Percentiles rank a stretch among this genome's conserved stretches.
Evolutionary conservation across 2,888 invertebrate species (phyloP).

Genomic region (Apamea epomidion): DNA sequence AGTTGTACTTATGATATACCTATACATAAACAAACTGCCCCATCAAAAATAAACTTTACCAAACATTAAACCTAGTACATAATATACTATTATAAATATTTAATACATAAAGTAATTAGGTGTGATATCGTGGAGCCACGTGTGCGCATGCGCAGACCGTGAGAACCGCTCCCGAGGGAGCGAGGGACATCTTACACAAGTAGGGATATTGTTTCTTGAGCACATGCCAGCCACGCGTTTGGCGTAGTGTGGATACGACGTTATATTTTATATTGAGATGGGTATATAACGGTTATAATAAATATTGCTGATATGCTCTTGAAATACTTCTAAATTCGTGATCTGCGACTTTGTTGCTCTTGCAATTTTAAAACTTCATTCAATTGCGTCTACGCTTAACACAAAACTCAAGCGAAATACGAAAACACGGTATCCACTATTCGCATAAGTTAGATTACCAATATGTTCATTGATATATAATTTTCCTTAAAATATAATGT

Average conservation of each 20-base stretch:
- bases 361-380: background rate
- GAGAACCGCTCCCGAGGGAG: conserved; percentile 85
- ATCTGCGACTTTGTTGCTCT: background rate
- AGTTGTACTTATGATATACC: background rate
- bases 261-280: background rate
- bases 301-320: background rate
- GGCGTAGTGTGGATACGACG: conserved; percentile 74
- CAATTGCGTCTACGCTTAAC: background rate
- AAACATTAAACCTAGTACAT: background rate
- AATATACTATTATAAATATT: conserved; percentile 6
- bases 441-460: background rate
- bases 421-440: too few species aligned
- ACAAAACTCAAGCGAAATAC: background rate
- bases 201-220: conserved; percentile 89
- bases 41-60: conserved; percentile 5
- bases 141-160: conserved; percentile 80
- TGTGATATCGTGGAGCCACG: conserved; percentile 73
- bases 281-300: background rate
- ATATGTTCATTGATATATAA: background rate
- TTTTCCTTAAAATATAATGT: too few species aligned
- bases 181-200: conserved; percentile 78
- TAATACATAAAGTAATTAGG: conserved; percentile 57
- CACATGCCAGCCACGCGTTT: conserved; percentile 83
- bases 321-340: background rate
- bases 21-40: background rate